Evolutionary conservation across 2,888 invertebrate species (phyloP), one percentile per base, ranked within the genome.

Genomic region (Cerceris ruficornis): DNA sequence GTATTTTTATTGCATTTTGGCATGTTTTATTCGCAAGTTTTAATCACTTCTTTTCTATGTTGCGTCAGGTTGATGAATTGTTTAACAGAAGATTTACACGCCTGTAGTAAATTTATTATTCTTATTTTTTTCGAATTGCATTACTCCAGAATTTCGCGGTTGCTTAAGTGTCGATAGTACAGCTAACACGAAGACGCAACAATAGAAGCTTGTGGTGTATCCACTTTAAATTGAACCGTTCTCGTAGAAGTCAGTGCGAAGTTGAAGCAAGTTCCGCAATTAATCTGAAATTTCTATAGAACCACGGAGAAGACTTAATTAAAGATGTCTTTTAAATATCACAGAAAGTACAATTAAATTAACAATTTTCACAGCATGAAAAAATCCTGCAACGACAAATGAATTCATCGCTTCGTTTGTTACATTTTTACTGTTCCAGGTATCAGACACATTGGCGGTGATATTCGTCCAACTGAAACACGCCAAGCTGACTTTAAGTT

Each of bases 401-500:
- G 46, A 46, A 46, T 46, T 46, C 6, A 46, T 11, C 1, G 46
- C 2, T 50, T n/a, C 6, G 4, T 50, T n/a, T 13, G 11, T 17
- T 46, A 11, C 15, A 0, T 62, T 14, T 62, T 77, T 71, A 62
- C 39, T 83, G 76, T 83, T 83, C 46, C 82, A 84, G 83, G 69
- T 75, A 43, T 42, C 39, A 58, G 64, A 62, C 72, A 14, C 57
- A 41, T 39, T 55, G 69, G 8, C 60, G 46, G 59, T 17, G 65
- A 69, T 28, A 74, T 69, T 61, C 76, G 58, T 71, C 69, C 68
- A 59, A 54, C 39, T 42, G 50, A 41, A 69, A 41, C 64, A 28
- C 64, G 46, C 8, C 41, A 43, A 41, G 66, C 58, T 60, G 17
- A 60, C 39, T 17, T 50, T 57, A 72, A 69, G 75, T 52, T 55